Evolutionary conservation across 2,888 invertebrate genomes (phyloP), one percentile per base, ranked within the genome.

Genomic region (Rhingia campestris): DNA sequence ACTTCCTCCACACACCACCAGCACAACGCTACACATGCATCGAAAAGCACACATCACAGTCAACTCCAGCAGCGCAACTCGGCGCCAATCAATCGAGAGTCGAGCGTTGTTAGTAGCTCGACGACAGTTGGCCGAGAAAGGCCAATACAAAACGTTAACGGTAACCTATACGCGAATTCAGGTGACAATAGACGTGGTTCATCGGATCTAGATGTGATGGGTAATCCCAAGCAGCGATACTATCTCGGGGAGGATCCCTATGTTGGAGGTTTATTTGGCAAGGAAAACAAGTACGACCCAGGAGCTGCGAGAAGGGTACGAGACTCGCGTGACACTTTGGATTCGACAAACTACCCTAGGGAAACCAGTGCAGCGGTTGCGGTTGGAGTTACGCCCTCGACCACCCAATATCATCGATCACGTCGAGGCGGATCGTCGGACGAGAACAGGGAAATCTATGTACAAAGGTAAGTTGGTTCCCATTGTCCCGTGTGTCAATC

Each of bases 181-280:
- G 67, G 58, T 12, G 77, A 86, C 33, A 53, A 87, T 69, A 77
- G 86, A 80, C 87, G 88, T 61, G 88, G 88, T 61, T 88, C 88
- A 66, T 88, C 88, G 4, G 89, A 89, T 81, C 77, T 87, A 4
- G 89, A 89, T 74, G 87, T 88, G 49, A 88, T 91, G 35, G 89
- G 90, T n/a, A 92, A 92, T 86, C 95, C 95, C 9, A 93, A 95
- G 86, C 95, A 95, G 89, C 94, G 95, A 87, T 97, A 96, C 92
- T 97, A 97, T 91, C 93, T 97, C 87, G 96, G 96, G 45, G 96
- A 97, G 92, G 96, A 97, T 92, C 96, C 96, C 35, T 97, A 96
- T 91, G 95, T 95, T 74, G 94, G 95, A 32, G 95, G 95, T 91
- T 95, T 96, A 89, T 96, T 96, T 91, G 96, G 96, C 85, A 94